Evolutionary conservation across 2,888 invertebrate genomes (phyloP), one percentile per base, ranked within the genome.

Genomic region (Mesorhabditis sp.): DNA sequence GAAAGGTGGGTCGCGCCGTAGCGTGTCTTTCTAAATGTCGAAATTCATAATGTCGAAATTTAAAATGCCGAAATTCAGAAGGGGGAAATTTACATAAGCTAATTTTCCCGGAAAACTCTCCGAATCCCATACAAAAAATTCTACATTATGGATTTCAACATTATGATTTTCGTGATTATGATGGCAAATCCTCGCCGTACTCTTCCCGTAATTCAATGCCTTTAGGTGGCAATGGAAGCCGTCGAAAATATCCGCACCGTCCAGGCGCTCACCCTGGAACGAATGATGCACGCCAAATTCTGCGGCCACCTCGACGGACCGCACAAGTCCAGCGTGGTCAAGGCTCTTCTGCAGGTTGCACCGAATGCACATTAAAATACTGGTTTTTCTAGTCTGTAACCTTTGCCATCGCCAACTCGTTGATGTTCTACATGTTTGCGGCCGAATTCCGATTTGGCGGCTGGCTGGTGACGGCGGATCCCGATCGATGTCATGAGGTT

Each of bases 161-260:
- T 28, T 28, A 28, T 28, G 28, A 2, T 28, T 28, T 28, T 28
- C 28, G 28, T 28, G 2, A 28, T 28, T 28, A 28, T 28, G 28
- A 28, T 28, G 2, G 28, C 28, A 28, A 28, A 28, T 28, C 28
- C 28, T 28, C 28, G 28, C 28, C 28, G 28, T 28, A 28, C 28
- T 28, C 28, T 28, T 28, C 28, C 28, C 28, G 28, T 1, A 28
- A 50, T n/a, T n/a, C 1, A 62, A 5, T 1, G 43, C 10, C 67
- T 75, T 65, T 67, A 84, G 82, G 76, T 87, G 41, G 87, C 86
- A 10, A 81, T 86, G 67, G 88, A 88, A 76, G 85, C 86, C 4
- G 83, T 88, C 42, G 87, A 87, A 74, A 87, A 87, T 67, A 86
- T 88, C 5, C 75, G 86, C 66, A 87, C 87, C 2, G 87, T 88